These are phyloP conservation scores for Lithophane semibrunnea DNA, from an alignment of 2,888 invertebrate genomes.

Conservation along the genomic window DNA sequence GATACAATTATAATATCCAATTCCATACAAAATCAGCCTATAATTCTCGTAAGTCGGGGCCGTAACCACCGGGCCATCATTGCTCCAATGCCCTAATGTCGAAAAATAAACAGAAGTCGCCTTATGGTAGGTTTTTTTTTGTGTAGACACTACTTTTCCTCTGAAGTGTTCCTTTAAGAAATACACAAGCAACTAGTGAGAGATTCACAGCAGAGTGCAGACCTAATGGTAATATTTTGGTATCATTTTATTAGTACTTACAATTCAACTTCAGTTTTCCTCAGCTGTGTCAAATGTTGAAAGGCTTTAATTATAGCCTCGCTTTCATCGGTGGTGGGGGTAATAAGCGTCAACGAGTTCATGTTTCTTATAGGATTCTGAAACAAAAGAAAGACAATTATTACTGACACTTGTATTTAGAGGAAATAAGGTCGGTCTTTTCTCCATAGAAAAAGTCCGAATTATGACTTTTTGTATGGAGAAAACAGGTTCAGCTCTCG, in stretches of 20 bases:
- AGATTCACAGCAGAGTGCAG: background rate
- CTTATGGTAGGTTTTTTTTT: background rate
- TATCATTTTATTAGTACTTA: constrained; percentile 65
- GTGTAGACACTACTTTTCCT: background rate
- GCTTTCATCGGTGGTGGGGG: constrained; percentile 77
- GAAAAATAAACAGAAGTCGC: background rate
- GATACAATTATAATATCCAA: background rate
- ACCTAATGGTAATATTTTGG: background rate
- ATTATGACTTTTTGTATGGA: no score
- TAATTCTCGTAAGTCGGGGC: no score
- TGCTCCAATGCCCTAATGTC: no score
- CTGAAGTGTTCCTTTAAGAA: no score
- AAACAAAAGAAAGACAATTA: constrained; percentile 49
- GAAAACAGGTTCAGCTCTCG: no score
- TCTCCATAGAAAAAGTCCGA: no score
- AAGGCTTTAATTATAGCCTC: constrained; percentile 78
- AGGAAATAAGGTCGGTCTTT: no score
- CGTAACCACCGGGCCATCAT: no score
- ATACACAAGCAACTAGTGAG: no score
- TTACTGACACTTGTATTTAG: background rate
- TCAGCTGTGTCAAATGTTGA: constrained; percentile 78
- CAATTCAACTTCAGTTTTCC: constrained; percentile 78
- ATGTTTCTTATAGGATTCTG: constrained; percentile 78
- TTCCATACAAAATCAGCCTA: no score
- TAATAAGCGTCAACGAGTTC: constrained; percentile 74